Conservation (phyloP, 2,888 invertebrate species). For the Coenonympha glycerion region DNA sequence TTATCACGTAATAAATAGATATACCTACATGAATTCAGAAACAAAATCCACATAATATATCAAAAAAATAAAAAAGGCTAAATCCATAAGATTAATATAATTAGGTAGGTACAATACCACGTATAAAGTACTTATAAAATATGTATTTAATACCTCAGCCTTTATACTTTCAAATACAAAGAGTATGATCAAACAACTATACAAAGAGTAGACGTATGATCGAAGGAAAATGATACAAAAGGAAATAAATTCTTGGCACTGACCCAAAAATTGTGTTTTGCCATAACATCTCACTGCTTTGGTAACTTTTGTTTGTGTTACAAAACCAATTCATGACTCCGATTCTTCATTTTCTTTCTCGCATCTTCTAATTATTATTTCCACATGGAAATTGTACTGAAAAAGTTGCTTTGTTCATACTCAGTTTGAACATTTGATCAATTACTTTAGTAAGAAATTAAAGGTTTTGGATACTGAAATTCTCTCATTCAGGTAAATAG, state of each 20-base stretch:
- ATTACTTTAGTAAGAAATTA: no score
- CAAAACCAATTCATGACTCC: background rate
- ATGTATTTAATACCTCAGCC: background rate
- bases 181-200: no score
- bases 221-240: constrained; percentile 6
- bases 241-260: constrained; percentile 9
- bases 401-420: no score
- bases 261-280: constrained; percentile 9
- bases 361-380: background rate
- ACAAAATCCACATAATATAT: no score
- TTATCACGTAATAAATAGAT: no score
- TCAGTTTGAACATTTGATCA: no score
- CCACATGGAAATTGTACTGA: background rate
- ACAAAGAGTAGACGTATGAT: constrained; percentile 5
- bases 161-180: background rate
- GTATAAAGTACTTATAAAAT: background rate
- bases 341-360: background rate
- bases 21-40: no score
- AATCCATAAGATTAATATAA: no score
- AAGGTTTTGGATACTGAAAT: no score
- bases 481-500: no score
- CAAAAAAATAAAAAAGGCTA: no score
- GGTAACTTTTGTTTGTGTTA: constrained; percentile 6
- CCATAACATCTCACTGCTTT: constrained; percentile 7
- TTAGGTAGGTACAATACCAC: no score